Percentiles rank a stretch among this genome's conserved stretches.
These are phyloP conservation scores for Falco berigora DNA, from an alignment of 2,797 vertebrate species.

Conservation along the genomic window DNA sequence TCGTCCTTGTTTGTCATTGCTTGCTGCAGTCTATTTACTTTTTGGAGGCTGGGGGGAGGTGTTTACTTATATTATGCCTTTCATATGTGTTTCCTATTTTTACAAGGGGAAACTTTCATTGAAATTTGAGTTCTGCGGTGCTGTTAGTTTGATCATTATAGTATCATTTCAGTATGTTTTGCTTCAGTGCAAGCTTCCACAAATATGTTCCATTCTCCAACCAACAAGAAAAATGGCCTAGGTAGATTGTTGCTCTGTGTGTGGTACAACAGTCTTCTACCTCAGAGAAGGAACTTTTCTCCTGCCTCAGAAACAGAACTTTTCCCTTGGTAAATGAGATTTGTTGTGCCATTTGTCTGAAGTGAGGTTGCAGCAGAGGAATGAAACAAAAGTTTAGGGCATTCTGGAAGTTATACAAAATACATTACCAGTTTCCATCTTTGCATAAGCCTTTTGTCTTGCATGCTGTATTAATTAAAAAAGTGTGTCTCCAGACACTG, in stretches of 20 bases:
- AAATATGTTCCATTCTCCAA: neutral
- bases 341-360: neutral
- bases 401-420: neutral
- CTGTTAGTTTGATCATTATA: neutral
- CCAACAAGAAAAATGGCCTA: neutral
- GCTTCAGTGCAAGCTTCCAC: neutral
- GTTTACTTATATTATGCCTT: neutral
- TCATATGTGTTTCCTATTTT: neutral
- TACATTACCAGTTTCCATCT: neutral
- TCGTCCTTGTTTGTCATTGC: neutral
- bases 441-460: neutral
- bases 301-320: neutral
- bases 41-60: neutral
- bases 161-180: constrained; percentile 1
- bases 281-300: neutral
- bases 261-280: neutral
- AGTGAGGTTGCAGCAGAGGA: neutral
- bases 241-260: neutral
- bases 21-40: neutral
- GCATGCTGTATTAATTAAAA: neutral
- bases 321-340: neutral
- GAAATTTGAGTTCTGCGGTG: neutral
- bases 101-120: neutral
- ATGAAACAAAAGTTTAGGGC: neutral
- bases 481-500: neutral